These are phyloP conservation scores for Gymnocypris eckloni DNA, from an alignment of 2,797 vertebrate species.

Conservation along the genomic window DNA sequence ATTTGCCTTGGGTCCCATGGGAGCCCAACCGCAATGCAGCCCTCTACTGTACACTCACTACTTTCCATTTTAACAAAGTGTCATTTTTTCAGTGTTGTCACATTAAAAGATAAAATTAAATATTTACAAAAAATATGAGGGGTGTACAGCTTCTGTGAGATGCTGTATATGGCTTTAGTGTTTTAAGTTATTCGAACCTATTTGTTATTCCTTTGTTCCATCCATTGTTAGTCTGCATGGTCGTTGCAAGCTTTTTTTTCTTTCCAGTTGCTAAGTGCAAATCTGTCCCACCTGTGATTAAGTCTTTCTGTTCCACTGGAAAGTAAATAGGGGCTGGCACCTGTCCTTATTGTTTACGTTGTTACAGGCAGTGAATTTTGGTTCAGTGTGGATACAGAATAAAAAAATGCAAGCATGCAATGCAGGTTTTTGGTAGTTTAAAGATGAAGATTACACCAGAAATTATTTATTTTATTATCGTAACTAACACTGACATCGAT, in stretches of 20 bases:
- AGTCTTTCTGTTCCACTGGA: constrained; percentile 74
- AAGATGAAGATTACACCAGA: constrained; percentile 7
- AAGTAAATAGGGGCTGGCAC: constrained; percentile 83
- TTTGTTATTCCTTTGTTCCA: constrained; percentile 7
- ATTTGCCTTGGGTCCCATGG: too few relatives aligned
- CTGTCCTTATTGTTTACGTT: constrained; percentile 78
- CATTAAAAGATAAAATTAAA: too few relatives aligned
- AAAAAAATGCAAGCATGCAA: constrained; percentile 34
- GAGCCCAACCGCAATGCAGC: too few relatives aligned
- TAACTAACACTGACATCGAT: background rate
- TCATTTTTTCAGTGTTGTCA: too few relatives aligned
- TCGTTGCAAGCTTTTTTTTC: constrained; percentile 55
- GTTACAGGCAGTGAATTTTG: constrained; percentile 68
- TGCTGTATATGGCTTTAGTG: background rate
- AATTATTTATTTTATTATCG: background rate
- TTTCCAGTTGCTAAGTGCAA: constrained; percentile 69
- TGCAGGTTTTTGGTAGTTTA: background rate
- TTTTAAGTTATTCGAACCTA: background rate
- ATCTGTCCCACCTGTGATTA: constrained; percentile 63
- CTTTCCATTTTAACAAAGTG: too few relatives aligned
- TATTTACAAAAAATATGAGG: too few relatives aligned
- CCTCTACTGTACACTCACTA: too few relatives aligned
- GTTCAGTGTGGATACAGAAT: constrained; percentile 67
- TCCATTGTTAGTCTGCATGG: background rate
- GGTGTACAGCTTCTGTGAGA: too few relatives aligned